Percentiles rank a stretch among this genome's conserved stretches.
These are phyloP conservation scores for Cataglyphis hispanica DNA, from an alignment of 1,140 invertebrate genomes.

Conservation along the genomic window DNA sequence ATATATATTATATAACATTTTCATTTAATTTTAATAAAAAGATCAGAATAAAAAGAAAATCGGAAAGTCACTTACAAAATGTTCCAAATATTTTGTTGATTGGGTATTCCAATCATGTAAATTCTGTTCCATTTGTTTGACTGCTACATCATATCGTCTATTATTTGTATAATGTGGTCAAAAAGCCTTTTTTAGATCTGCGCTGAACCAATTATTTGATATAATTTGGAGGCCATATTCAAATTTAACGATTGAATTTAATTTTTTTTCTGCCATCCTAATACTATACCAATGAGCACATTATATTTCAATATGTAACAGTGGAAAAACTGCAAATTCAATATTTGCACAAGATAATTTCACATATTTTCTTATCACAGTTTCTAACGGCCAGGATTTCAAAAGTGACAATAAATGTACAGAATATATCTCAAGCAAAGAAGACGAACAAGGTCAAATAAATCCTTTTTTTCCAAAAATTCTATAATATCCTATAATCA, in stretches of 20 bases:
- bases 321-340: conserved; percentile 25
- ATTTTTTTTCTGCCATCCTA: neutral
- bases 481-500: neutral
- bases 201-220: neutral
- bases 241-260: neutral
- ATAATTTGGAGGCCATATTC: conserved; percentile 5
- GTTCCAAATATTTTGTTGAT: neutral
- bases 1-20: too few species aligned
- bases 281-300: neutral
- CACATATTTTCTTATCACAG: conserved; percentile 1
- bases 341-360: neutral
- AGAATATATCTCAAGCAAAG: neutral
- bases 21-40: too few species aligned
- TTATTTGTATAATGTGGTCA: neutral
- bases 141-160: neutral
- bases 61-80: neutral
- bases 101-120: neutral
- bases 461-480: conserved; percentile 8
- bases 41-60: too few species aligned
- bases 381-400: conserved; percentile 18
- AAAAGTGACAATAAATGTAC: neutral
- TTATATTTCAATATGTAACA: conserved; percentile 23
- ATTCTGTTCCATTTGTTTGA: neutral
- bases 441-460: conserved; percentile 2
- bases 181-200: neutral